Evolutionary conservation across 2,113 vertebrate species (phyloP).

Genomic region (Brachyhypopomus occidentalis): DNA sequence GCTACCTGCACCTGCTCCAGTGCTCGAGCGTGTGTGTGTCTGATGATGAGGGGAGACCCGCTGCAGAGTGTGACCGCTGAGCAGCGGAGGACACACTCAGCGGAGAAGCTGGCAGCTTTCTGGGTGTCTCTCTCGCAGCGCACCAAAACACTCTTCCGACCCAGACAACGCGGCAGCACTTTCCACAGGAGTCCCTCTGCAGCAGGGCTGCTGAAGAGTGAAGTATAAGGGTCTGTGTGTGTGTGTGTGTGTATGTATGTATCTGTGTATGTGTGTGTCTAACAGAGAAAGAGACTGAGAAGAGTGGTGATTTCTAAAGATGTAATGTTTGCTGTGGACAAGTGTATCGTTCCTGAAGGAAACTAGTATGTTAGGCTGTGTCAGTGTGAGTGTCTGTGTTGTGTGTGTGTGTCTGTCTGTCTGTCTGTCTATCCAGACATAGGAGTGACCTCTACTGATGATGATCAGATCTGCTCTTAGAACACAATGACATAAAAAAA

Average conservation of each 20-base stretch:
- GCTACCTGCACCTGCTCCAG: constrained; percentile 21
- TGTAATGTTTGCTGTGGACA: neutral
- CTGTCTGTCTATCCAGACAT: neutral
- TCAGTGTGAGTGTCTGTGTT: neutral
- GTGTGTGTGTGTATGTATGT: neutral
- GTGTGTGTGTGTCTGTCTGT: too few species aligned
- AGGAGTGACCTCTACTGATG: constrained; percentile 1
- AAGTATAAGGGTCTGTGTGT: constrained; percentile 59
- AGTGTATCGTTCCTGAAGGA: neutral
- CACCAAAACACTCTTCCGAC: constrained; percentile 68
- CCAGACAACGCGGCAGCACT: constrained; percentile 55
- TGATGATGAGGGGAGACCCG: constrained; percentile 45
- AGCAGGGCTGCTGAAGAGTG: constrained; percentile 69
- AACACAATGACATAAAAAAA: constrained; percentile 14
- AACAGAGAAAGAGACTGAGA: neutral
- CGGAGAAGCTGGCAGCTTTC: constrained; percentile 72
- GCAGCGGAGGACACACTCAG: constrained; percentile 59
- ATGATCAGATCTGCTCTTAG: constrained; percentile 11
- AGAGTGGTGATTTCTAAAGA: too few species aligned
- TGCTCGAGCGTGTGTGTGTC: neutral
- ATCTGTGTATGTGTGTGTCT: neutral
- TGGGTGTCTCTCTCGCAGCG: constrained; percentile 68
- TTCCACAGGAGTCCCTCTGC: constrained; percentile 69
- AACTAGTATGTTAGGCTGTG: neutral
- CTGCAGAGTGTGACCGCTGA: constrained; percentile 38